Evolutionary conservation across 30 jellyfish, hydroid and myxozoan genomes (phyloP).

Genomic region (Rhopilema esculentum): DNA sequence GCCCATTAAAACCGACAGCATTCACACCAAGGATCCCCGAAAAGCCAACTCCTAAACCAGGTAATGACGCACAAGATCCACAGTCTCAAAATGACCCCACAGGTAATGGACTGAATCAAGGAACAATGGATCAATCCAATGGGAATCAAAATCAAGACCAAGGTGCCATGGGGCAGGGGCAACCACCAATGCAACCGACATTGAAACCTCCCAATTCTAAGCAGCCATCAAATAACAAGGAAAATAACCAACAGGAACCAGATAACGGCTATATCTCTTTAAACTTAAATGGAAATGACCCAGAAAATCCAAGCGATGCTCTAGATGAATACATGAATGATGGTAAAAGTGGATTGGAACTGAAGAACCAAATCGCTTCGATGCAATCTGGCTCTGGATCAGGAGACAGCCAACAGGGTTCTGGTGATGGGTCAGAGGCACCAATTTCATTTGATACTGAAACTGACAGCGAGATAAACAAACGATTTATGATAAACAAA

Average conservation of each 20-base stretch:
- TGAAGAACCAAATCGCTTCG: not conserved
- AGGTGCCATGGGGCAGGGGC: not conserved
- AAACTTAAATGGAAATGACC: slow-evolving; percentile 13
- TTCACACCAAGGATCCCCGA: slow-evolving; percentile 62
- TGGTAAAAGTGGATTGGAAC: slow-evolving; percentile 1
- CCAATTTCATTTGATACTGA: not conserved
- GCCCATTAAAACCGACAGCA: slow-evolving; percentile 21
- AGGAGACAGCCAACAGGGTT: slow-evolving; percentile 9
- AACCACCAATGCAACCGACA: not conserved
- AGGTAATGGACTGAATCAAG: not conserved
- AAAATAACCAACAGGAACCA: not conserved
- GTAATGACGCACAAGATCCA: not conserved
- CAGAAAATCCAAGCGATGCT: slow-evolving; percentile 54
- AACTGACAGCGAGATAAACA: not conserved
- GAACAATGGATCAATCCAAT: not conserved
- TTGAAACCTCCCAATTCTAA: slow-evolving; percentile 11
- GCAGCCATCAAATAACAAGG: slow-evolving; percentile 29
- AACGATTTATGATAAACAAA: not conserved
- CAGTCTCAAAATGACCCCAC: not conserved
- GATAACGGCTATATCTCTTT: slow-evolving; percentile 13
- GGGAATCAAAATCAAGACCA: slow-evolving; percentile 21
- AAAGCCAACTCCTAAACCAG: slow-evolving; percentile 27
- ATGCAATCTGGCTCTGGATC: slow-evolving; percentile 23
- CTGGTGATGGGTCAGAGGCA: slow-evolving; percentile 10
- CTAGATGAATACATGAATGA: slow-evolving; percentile 6